Conservation (phyloP, 2,888 invertebrate genomes). For the Ormyrus labotus region DNA sequence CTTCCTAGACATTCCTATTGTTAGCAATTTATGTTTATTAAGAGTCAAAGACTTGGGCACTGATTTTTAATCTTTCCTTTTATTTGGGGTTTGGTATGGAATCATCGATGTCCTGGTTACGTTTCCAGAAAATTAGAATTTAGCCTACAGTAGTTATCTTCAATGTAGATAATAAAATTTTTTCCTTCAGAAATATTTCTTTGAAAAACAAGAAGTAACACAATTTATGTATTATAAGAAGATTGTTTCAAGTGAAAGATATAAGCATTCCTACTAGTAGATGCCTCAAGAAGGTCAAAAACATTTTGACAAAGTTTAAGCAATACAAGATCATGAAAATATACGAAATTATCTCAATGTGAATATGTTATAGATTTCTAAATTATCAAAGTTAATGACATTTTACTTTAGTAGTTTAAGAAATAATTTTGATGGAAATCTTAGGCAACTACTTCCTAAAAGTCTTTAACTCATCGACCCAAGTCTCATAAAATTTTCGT, state of each 20-base stretch:
- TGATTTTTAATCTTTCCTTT: slow-evolving; percentile 36
- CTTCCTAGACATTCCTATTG: slow-evolving; percentile 66
- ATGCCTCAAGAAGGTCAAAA: too few species aligned
- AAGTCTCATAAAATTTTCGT: slow-evolving; percentile 38
- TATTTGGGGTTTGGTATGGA: slow-evolving; percentile 20
- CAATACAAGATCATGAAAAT: too few species aligned
- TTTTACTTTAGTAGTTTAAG: slow-evolving; percentile 27
- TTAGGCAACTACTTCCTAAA: slow-evolving; percentile 33
- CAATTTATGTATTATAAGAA: too few species aligned
- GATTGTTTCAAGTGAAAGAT: too few species aligned
- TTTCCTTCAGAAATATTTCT: slow-evolving; percentile 41
- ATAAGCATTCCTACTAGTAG: too few species aligned
- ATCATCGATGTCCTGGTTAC: slow-evolving; percentile 53
- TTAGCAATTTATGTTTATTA: slow-evolving; percentile 68
- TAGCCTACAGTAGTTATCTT: slow-evolving; percentile 37
- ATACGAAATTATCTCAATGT: too few species aligned
- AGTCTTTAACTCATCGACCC: slow-evolving; percentile 28
- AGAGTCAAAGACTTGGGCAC: slow-evolving; percentile 66
- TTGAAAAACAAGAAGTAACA: slow-evolving; percentile 9
- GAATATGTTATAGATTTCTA: too few species aligned
- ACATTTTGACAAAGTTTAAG: too few species aligned
- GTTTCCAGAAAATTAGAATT: slow-evolving; percentile 39
- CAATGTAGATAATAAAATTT: slow-evolving; percentile 38
- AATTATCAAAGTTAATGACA: too few species aligned
- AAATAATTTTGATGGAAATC: slow-evolving; percentile 40